phyloP scores from a whole-genome alignment of 2,888 invertebrate genomes.

The Branchinecta sandiegonensis region DNA sequence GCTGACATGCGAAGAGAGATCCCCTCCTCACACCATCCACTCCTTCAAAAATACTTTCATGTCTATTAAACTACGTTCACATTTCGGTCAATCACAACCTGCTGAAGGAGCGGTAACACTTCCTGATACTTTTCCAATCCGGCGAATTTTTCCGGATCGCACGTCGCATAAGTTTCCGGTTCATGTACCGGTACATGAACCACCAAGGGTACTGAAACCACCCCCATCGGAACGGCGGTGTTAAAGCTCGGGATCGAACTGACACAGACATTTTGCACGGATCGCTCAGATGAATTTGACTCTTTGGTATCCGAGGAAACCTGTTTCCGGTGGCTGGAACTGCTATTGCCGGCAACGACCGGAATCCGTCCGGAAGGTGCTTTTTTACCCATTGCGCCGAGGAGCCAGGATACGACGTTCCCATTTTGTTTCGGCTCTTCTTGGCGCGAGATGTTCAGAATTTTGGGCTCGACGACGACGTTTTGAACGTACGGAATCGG shows the following conservation, averaged over 20 bases:
- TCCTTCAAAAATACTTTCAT: too few relatives aligned
- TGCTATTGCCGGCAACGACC: background rate
- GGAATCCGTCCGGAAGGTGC: background rate
- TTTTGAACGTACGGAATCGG: conserved; percentile 59
- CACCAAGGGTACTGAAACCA: background rate
- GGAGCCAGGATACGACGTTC: background rate
- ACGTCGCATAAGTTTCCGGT: background rate
- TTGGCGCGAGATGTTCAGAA: background rate
- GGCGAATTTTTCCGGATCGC: too few relatives aligned
- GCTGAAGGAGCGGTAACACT: background rate
- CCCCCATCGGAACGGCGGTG: background rate
- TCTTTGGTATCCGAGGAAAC: conserved; percentile 8
- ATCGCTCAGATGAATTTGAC: background rate
- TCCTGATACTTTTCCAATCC: background rate
- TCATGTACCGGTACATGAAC: conserved; percentile 4
- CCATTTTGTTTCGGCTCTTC: background rate
- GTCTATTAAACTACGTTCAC: background rate
- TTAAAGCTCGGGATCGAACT: background rate
- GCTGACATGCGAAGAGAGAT: too few relatives aligned
- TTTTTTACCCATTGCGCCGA: background rate
- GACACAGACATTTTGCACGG: conserved; percentile 1
- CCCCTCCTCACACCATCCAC: too few relatives aligned
- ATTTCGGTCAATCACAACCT: background rate
- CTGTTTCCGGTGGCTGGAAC: background rate
- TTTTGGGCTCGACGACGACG: conserved; percentile 42